Conservation (phyloP, 2,113 vertebrate species). For the human (Homo sapiens) region GRCh38 chr14:93703001-93703500, state of each 20-base stretch:
- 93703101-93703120: not conserved
- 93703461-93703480: too few species aligned
- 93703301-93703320: not conserved
- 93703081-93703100: not conserved
- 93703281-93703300: not conserved
- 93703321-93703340: not conserved
- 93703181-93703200: not conserved
- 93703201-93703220: not conserved
- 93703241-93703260: not conserved
- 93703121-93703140: fast-evolving
- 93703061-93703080: not conserved
- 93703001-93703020: not conserved
- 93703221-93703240: not conserved
- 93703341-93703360: not conserved
- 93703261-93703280: not conserved
- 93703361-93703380: too few species aligned
- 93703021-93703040: not conserved
- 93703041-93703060: not conserved
- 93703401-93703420: not conserved
- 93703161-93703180: not conserved
- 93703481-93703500: not conserved
- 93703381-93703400: fast-evolving
- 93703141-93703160: not conserved
- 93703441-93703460: not conserved
- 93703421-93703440: not conserved